phyloP scores from a whole-genome alignment of 2,797 vertebrate genomes.

The Coregonus suidteri region DNA sequence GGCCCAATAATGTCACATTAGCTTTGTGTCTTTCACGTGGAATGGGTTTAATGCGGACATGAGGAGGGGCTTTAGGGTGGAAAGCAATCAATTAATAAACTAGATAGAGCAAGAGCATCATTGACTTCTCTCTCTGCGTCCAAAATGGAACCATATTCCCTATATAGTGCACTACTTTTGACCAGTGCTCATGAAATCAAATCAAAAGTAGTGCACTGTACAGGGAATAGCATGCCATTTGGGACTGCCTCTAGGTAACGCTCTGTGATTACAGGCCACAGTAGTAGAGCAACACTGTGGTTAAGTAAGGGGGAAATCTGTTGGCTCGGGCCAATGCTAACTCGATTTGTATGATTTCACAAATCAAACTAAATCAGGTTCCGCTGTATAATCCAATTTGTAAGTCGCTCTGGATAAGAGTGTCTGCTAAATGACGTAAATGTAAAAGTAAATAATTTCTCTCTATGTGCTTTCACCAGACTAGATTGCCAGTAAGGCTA shows the following conservation, averaged over 20 bases:
- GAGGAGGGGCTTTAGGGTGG: constrained; percentile 2
- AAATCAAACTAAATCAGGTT: constrained; percentile 40
- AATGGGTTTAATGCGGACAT: no score
- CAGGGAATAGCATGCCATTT: no score
- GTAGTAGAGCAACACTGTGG: background rate
- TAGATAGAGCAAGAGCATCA: constrained; percentile 11
- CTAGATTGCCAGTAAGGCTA: background rate
- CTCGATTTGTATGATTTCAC: constrained; percentile 40
- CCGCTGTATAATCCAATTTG: background rate
- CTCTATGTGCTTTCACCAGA: constrained; percentile 2
- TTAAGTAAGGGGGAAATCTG: constrained; percentile 31
- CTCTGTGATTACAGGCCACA: background rate
- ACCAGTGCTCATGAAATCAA: background rate
- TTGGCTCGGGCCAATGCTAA: constrained; percentile 20
- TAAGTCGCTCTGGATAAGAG: no score
- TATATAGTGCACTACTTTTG: background rate
- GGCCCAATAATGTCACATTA: constrained; percentile 20
- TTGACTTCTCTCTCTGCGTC: constrained; percentile 25
- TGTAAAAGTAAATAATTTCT: background rate
- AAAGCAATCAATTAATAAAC: constrained; percentile 24
- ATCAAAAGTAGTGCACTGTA: no score
- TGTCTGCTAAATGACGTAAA: no score
- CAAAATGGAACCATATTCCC: background rate
- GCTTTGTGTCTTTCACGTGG: background rate
- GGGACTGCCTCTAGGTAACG: background rate